These are phyloP conservation scores for Leptura quadrifasciata DNA, from an alignment of 2,888 invertebrate genomes.

Conservation along the genomic window DNA sequence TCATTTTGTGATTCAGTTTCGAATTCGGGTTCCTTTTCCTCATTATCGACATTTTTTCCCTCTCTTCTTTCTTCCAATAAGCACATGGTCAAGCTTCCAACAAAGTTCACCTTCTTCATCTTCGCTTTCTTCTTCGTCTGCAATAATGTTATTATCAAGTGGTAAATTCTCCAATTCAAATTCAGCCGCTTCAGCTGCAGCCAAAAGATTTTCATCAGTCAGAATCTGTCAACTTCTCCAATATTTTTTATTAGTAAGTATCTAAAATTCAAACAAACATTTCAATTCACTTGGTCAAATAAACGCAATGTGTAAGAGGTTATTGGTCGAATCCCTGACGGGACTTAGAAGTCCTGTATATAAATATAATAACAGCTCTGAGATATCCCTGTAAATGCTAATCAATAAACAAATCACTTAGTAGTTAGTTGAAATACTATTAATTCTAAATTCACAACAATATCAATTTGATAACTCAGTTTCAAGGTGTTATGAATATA, in stretches of 20 bases:
- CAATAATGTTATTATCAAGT: constrained; percentile 25
- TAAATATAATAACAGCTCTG: neutral
- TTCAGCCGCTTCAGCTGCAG: constrained; percentile 24
- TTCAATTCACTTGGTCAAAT: constrained; percentile 1
- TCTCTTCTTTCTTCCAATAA: neutral
- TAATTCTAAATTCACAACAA: constrained; percentile 6
- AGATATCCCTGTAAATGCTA: neutral
- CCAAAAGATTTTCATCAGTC: constrained; percentile 15
- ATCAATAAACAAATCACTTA: neutral
- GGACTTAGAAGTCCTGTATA: neutral
- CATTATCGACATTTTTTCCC: neutral
- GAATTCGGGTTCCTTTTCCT: neutral
- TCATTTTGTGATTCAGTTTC: constrained; percentile 7
- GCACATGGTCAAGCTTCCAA: neutral
- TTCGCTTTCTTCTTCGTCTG: constrained; percentile 34
- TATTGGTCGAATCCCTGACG: neutral
- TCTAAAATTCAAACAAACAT: neutral
- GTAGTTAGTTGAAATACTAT: neutral
- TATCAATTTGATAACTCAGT: neutral
- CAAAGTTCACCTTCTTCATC: neutral
- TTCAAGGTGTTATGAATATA: neutral
- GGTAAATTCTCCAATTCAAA: constrained; percentile 30
- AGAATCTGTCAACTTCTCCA: neutral
- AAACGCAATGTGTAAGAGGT: neutral
- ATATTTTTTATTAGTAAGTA: neutral